phyloP scores from a whole-genome alignment of 2,888 invertebrate genomes.

The Synergus japonicus region DNA sequence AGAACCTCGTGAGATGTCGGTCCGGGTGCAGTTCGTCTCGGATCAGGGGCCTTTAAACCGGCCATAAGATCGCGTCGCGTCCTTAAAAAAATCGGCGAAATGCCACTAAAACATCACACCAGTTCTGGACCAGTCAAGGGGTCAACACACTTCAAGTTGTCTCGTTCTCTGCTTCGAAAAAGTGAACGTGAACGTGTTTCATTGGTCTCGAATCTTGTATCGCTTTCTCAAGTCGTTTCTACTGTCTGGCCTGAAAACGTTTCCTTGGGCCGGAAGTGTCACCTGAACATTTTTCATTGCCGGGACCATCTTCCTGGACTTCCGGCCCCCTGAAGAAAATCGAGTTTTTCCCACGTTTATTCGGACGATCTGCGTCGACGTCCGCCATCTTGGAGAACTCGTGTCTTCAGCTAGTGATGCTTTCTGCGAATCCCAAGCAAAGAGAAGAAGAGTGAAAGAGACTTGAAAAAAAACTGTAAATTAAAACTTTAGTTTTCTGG shows the following conservation, averaged over 20 bases:
- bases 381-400: slow-evolving; percentile 40
- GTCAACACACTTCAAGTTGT: slow-evolving; percentile 43
- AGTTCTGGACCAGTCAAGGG: slow-evolving; percentile 52
- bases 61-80: slow-evolving; percentile 33
- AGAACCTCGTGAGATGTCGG: slow-evolving; percentile 68
- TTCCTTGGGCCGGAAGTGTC: slow-evolving; percentile 59
- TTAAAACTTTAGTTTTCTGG: neutral
- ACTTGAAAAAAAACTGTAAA: neutral
- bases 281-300: slow-evolving; percentile 50
- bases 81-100: slow-evolving; percentile 21
- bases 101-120: slow-evolving; percentile 43
- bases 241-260: slow-evolving; percentile 66
- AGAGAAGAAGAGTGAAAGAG: neutral
- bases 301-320: slow-evolving; percentile 41
- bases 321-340: slow-evolving; percentile 28
- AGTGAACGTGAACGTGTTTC: slow-evolving; percentile 63
- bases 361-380: slow-evolving; percentile 9
- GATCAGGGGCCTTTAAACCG: slow-evolving; percentile 46
- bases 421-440: neutral
- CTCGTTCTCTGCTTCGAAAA: slow-evolving; percentile 51
- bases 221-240: slow-evolving; percentile 63
- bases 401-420: neutral
- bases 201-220: slow-evolving; percentile 55
- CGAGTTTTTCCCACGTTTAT: slow-evolving; percentile 25
- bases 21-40: slow-evolving; percentile 58